Percentiles rank a stretch among this genome's conserved stretches.
These are phyloP conservation scores for Pegea sp. DNA, from an alignment of 23 tunicate species.

Conservation along the genomic window DNA sequence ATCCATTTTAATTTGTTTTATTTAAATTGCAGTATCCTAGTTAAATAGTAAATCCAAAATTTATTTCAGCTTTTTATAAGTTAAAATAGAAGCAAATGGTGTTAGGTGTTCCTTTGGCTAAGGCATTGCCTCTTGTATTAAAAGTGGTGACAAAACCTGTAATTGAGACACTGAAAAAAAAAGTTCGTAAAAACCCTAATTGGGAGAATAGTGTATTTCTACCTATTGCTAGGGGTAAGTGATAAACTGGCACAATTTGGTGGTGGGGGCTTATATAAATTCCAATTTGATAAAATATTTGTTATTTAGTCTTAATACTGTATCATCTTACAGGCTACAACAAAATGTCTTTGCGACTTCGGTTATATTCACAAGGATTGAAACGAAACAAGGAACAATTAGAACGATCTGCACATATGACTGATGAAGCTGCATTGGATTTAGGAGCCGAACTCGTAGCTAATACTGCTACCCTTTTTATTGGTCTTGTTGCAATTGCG, in stretches of 20 bases:
- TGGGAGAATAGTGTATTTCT: conserved; percentile 59
- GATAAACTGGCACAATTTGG: too few relatives aligned
- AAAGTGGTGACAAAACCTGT: conserved; percentile 61
- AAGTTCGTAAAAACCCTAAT: conserved; percentile 59
- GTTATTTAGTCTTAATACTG: not conserved
- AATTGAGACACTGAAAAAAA: conserved; percentile 39
- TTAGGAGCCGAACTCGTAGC: conserved; percentile 88
- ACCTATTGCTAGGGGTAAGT: conserved; percentile 73
- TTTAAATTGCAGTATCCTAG: too few relatives aligned
- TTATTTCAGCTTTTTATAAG: too few relatives aligned
- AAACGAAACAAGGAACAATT: conserved; percentile 60
- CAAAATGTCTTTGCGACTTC: conserved; percentile 40
- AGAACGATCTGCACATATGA: conserved; percentile 53
- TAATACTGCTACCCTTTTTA: conserved; percentile 34
- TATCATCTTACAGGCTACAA: conserved; percentile 31
- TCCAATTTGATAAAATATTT: not conserved
- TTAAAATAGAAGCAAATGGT: too few relatives aligned
- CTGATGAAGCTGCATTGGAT: conserved; percentile 78
- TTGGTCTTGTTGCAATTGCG: conserved; percentile 49
- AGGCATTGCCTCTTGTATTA: conserved; percentile 28
- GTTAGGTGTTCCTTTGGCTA: conserved; percentile 62
- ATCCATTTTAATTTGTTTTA: too few relatives aligned
- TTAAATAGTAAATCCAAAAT: too few relatives aligned
- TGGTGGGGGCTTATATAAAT: too few relatives aligned
- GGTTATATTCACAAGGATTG: conserved; percentile 77